These are phyloP conservation scores for Muntiacus reevesi DNA, from an alignment of 2,113 vertebrate genomes.

Conservation along the genomic window DNA sequence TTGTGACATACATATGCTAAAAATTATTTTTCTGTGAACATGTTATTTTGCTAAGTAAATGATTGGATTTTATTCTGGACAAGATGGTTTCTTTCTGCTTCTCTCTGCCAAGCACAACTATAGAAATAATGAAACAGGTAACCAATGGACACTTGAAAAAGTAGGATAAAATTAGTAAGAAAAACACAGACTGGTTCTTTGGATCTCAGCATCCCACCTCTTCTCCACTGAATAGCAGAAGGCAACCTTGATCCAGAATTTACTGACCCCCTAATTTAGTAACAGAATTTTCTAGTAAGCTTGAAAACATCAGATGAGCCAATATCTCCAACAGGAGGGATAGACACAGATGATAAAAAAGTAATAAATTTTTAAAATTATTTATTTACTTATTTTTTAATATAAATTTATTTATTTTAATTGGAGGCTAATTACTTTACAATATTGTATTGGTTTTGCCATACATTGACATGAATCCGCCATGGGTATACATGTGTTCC, in stretches of 20 bases:
- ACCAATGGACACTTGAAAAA: not conserved
- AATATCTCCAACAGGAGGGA: not conserved
- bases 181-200: not conserved
- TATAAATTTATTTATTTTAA: too few species aligned
- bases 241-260: not conserved
- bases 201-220: not conserved
- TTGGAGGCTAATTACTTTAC: too few species aligned
- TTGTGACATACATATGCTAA: not conserved
- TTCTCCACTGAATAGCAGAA: not conserved
- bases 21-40: not conserved
- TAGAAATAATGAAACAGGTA: not conserved
- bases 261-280: not conserved
- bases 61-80: not conserved
- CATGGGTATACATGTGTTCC: too few species aligned
- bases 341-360: not conserved
- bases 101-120: not conserved
- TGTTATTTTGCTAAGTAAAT: not conserved
- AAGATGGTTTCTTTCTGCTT: not conserved
- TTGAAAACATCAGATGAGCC: not conserved
- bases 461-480: too few species aligned
- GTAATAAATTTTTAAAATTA: not conserved
- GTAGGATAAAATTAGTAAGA: not conserved
- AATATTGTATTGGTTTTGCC: too few species aligned
- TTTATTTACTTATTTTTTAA: too few species aligned
- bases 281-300: not conserved